Percentiles rank a stretch among this genome's conserved stretches.
Conservation (phyloP, 1,140 invertebrate species). For the Drosophila kikkawai region DNA sequence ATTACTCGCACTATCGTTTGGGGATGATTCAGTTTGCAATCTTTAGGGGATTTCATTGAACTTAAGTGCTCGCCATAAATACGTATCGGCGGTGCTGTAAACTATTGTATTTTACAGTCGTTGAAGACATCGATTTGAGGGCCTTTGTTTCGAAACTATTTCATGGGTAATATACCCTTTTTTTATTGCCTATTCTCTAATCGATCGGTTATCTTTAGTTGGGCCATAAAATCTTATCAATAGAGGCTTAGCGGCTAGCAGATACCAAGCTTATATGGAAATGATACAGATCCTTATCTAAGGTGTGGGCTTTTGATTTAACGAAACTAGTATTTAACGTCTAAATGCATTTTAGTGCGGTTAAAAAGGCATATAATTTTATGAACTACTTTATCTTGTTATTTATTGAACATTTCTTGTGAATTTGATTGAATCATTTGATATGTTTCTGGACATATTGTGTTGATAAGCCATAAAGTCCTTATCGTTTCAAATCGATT, state of each 20-base stretch:
- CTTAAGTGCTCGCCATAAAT: slow-evolving; percentile 11
- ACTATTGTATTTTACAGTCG: neutral
- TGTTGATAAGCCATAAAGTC: too few relatives aligned
- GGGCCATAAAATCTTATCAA: slow-evolving; percentile 11
- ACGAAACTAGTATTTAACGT: neutral
- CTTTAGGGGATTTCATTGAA: slow-evolving; percentile 28
- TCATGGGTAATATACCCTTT: slow-evolving; percentile 3
- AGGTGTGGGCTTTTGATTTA: neutral
- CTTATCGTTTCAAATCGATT: slow-evolving; percentile 11
- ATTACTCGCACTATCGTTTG: neutral
- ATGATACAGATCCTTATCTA: slow-evolving; percentile 4
- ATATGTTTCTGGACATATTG: neutral
- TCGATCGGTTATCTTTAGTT: slow-evolving; percentile 1
- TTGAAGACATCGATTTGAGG: neutral
- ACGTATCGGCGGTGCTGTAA: neutral
- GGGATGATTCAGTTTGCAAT: slow-evolving; percentile 29
- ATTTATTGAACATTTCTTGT: neutral
- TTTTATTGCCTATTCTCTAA: neutral
- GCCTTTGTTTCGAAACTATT: slow-evolving; percentile 1
- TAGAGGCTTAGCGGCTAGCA: neutral
- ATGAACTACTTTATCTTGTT: neutral
- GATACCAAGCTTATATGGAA: neutral
- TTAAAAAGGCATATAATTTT: too few relatives aligned
- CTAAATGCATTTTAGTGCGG: neutral
- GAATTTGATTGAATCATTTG: slow-evolving; percentile 7